Evolutionary conservation across 1,140 invertebrate species (phyloP).

Genomic region (Papilio helenus): DNA sequence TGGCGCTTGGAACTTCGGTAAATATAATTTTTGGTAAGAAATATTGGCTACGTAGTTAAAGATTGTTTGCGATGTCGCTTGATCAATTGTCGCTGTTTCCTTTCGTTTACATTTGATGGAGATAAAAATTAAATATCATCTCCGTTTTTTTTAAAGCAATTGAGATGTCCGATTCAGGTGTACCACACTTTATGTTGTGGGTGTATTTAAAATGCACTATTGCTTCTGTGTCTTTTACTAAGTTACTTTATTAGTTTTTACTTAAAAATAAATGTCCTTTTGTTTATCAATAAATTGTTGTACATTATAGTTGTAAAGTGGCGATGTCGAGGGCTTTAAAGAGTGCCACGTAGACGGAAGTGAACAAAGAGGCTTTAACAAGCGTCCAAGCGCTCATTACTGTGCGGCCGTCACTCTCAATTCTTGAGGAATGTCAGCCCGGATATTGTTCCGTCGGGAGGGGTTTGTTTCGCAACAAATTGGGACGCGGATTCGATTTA

Average conservation of each 20-base stretch:
- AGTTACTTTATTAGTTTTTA: neutral
- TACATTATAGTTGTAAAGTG: conserved; percentile 7
- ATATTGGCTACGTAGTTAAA: conserved; percentile 53
- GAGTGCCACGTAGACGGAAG: conserved; percentile 44
- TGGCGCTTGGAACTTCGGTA: conserved; percentile 46
- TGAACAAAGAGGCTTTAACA: conserved; percentile 45
- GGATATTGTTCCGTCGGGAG: conserved; percentile 30
- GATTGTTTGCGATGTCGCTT: conserved; percentile 35
- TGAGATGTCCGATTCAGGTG: neutral
- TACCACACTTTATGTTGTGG: neutral
- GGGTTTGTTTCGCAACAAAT: conserved; percentile 33
- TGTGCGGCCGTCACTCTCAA: conserved; percentile 27
- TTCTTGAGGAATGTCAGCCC: conserved; percentile 34
- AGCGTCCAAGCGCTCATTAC: conserved; percentile 47
- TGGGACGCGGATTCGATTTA: conserved; percentile 28
- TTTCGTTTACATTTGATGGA: conserved; percentile 36
- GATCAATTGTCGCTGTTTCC: conserved; percentile 43
- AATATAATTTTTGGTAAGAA: conserved; percentile 67
- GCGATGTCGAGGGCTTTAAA: conserved; percentile 39
- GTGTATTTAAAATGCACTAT: neutral
- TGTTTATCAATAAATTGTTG: neutral
- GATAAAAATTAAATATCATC: conserved; percentile 30
- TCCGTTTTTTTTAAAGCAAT: neutral
- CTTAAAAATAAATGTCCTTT: neutral
- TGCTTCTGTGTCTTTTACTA: neutral